Percentiles rank a stretch among this genome's conserved stretches.
Evolutionary conservation across 2,797 vertebrate genomes (phyloP).

Genomic region (Gouania willdenowi): DNA sequence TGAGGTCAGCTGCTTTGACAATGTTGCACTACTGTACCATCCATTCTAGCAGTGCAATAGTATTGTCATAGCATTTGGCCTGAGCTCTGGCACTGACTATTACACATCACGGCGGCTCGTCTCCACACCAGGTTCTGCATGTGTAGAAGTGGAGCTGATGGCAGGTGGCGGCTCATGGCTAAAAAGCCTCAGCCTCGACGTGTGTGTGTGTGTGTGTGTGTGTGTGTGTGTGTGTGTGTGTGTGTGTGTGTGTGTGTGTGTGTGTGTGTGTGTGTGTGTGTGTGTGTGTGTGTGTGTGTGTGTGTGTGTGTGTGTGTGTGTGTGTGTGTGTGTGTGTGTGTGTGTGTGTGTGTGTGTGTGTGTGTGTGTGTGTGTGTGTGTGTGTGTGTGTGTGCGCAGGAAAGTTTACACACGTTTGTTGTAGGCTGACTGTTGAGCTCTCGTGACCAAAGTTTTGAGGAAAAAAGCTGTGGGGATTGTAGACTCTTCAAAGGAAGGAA

Average conservation of each 20-base stretch:
- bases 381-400: constrained; percentile 50
- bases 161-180: constrained; percentile 35
- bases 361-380: too few relatives aligned
- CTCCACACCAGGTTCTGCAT: constrained; percentile 18
- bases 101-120: constrained; percentile 31
- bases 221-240: too few relatives aligned
- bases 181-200: constrained; percentile 18
- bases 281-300: too few relatives aligned
- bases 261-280: too few relatives aligned
- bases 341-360: too few relatives aligned
- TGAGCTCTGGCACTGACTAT: too few relatives aligned
- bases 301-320: too few relatives aligned
- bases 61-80: constrained; percentile 99
- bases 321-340: too few relatives aligned
- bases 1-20: constrained; percentile 97
- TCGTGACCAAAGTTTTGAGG: constrained; percentile 13
- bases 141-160: constrained; percentile 39
- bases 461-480: neutral
- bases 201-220: too few relatives aligned
- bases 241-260: too few relatives aligned
- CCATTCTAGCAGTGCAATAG: constrained; percentile 99
- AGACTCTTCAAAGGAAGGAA: neutral
- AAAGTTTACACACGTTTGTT: constrained; percentile 20
- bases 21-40: constrained; percentile 99
- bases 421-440: constrained; percentile 6